phyloP scores from a whole-genome alignment of 2,113 vertebrate genomes.

The Atlantisia rogersi region DNA sequence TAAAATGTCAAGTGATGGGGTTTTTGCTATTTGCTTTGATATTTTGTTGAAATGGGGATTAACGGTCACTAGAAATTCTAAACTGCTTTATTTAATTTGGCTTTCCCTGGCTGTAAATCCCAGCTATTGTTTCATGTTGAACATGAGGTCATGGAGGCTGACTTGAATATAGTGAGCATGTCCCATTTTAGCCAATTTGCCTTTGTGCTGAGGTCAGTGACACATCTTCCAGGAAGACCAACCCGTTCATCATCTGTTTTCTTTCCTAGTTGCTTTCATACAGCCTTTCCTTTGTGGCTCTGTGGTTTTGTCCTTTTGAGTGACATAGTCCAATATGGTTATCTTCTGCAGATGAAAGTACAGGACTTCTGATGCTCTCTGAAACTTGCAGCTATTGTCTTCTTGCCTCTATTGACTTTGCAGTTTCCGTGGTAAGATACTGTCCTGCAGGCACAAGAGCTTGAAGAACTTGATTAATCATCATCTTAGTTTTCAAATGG shows the following conservation, averaged over 20 bases:
- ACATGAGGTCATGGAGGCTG: constrained; percentile 8
- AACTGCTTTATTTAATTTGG: constrained; percentile 33
- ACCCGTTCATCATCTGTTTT: constrained; percentile 11
- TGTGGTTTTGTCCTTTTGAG: neutral
- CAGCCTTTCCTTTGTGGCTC: neutral
- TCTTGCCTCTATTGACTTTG: neutral
- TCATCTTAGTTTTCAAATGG: neutral
- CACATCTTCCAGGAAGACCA: constrained; percentile 22
- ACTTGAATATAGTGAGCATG: neutral
- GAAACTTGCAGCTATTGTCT: neutral
- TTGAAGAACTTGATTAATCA: neutral
- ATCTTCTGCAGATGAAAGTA: neutral
- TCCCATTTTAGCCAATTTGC: neutral
- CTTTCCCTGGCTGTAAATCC: constrained; percentile 12
- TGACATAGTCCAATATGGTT: neutral
- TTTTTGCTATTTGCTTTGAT: neutral
- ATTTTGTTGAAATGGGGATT: neutral
- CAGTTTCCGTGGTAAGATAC: neutral
- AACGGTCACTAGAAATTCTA: neutral
- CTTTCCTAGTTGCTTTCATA: neutral
- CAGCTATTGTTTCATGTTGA: constrained; percentile 26
- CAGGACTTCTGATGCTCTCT: neutral
- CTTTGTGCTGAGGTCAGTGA: constrained; percentile 23
- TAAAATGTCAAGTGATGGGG: neutral
- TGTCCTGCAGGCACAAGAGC: neutral